Percentiles rank a stretch among this genome's conserved stretches.
These are phyloP conservation scores for Bombycilla garrulus DNA, from an alignment of 2,113 vertebrate genomes.

Conservation along the genomic window DNA sequence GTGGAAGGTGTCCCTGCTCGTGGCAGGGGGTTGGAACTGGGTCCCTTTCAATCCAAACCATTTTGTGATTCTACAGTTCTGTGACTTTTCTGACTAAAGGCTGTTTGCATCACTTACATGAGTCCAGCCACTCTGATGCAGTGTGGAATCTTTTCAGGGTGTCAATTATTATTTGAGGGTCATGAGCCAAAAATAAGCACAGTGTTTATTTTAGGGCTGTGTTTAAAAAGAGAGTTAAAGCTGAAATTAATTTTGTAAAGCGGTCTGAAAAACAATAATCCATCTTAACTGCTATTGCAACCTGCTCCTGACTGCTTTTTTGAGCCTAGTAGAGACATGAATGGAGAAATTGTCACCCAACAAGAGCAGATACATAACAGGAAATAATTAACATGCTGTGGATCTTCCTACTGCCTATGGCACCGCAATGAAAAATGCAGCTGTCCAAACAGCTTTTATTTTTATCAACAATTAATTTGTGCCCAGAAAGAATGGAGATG, in stretches of 20 bases:
- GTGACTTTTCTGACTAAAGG: background rate
- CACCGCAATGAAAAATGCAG: background rate
- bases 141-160: background rate
- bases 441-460: background rate
- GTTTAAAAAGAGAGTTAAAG: background rate
- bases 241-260: background rate
- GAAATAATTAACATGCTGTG: background rate
- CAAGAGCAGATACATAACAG: background rate
- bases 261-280: background rate
- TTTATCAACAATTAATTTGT: background rate
- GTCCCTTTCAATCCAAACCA: background rate
- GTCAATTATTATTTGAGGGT: background rate
- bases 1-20: background rate
- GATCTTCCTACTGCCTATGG: background rate
- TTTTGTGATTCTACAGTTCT: background rate
- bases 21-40: background rate
- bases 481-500: background rate
- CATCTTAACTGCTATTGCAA: background rate
- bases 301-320: background rate
- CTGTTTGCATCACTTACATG: background rate
- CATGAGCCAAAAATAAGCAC: background rate
- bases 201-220: background rate
- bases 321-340: background rate
- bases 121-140: background rate
- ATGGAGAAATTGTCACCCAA: background rate